Percentiles rank a stretch among this genome's conserved stretches.
phyloP scores from a whole-genome alignment of 2,797 vertebrate genomes.

The Moxostoma hubbsi region DNA sequence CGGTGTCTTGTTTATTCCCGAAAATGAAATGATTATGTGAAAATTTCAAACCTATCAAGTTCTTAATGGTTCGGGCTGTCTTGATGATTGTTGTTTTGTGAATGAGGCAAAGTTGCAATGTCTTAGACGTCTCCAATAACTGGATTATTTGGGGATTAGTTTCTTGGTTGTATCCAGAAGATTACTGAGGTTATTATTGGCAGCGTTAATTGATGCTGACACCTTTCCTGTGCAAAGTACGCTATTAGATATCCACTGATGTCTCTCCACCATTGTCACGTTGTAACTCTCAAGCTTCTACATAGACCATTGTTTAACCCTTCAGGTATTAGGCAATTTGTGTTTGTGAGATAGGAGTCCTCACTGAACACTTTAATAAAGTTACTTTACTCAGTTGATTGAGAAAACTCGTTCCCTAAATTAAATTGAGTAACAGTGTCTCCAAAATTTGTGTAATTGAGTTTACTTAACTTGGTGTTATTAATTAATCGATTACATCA shows the following conservation, averaged over 20 bases:
- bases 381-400: too few relatives aligned
- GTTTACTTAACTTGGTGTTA: too few relatives aligned
- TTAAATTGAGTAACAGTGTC: too few relatives aligned
- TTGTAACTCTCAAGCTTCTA: background rate
- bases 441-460: too few relatives aligned
- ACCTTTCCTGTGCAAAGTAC: constrained; percentile 52
- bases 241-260: constrained; percentile 9
- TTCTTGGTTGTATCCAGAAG: constrained; percentile 53
- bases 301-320: background rate
- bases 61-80: constrained; percentile 11
- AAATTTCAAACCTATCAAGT: background rate
- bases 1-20: constrained; percentile 17
- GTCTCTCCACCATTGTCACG: background rate
- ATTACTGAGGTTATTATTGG: constrained; percentile 71
- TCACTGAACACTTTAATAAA: too few relatives aligned
- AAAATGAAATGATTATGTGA: background rate
- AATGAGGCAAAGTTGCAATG: background rate
- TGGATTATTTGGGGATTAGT: constrained; percentile 48
- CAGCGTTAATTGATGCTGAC: constrained; percentile 68
- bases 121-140: constrained; percentile 38
- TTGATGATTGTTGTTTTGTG: constrained; percentile 12
- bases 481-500: too few relatives aligned
- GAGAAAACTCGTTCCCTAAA: too few relatives aligned
- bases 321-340: background rate
- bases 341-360: too few relatives aligned